Evolutionary conservation across 1,140 invertebrate species (phyloP).

Genomic region (Panagrolaimus sp.): DNA sequence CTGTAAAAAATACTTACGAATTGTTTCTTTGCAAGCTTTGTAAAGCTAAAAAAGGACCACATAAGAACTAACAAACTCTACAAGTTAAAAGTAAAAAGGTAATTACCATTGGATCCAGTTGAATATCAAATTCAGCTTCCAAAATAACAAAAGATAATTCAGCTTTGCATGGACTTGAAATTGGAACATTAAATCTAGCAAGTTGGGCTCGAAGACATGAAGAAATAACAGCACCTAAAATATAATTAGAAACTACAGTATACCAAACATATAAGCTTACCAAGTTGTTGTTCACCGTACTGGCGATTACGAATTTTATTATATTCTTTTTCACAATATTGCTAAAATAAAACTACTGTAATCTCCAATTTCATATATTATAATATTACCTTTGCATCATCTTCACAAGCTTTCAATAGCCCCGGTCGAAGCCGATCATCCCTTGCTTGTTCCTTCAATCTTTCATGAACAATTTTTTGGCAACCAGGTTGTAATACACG

Average conservation of each 20-base stretch:
- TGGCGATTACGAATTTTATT: conserved; percentile 15
- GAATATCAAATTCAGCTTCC: conserved; percentile 65
- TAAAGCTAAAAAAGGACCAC: too few relatives aligned
- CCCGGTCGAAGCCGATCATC: conserved; percentile 52
- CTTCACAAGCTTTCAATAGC: conserved; percentile 47
- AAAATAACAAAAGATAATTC: conserved; percentile 52
- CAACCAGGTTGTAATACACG: conserved; percentile 75
- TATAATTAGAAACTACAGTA: conserved; percentile 3
- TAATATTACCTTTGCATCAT: too few relatives aligned
- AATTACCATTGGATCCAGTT: conserved; percentile 87
- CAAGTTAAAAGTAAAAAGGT: too few relatives aligned
- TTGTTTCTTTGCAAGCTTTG: conserved; percentile 71
- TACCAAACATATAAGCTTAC: neutral
- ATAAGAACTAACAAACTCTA: too few relatives aligned
- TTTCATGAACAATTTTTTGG: conserved; percentile 73
- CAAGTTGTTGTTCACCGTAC: neutral
- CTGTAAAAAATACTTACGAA: conserved; percentile 67
- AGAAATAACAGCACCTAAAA: conserved; percentile 33
- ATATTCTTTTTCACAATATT: conserved; percentile 31
- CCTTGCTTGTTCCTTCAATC: conserved; percentile 68
- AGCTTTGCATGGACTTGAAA: conserved; percentile 40
- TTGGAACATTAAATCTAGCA: conserved; percentile 33
- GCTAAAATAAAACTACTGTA: too few relatives aligned
- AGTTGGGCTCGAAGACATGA: conserved; percentile 51
- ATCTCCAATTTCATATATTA: too few relatives aligned